Conservation (phyloP, 1,140 invertebrate species). For the Proctacanthus coquilletti region DNA sequence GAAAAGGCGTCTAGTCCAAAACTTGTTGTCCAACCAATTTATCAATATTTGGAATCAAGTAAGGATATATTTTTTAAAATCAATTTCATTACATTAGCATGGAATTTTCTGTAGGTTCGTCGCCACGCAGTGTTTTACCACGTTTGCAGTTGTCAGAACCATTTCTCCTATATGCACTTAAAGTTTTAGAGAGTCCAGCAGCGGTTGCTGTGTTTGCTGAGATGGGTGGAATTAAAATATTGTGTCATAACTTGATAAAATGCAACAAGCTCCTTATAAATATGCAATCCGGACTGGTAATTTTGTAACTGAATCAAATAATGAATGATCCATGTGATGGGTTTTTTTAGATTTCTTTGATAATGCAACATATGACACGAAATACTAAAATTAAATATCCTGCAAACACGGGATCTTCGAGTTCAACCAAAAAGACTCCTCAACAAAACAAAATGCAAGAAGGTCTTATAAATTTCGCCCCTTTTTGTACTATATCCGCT, state of each 20-base stretch:
- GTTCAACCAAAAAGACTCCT: slow-evolving; percentile 9
- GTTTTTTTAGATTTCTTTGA: slow-evolving; percentile 33
- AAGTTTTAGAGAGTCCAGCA: slow-evolving; percentile 51
- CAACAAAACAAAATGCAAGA: slow-evolving; percentile 32
- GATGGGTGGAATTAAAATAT: slow-evolving; percentile 41
- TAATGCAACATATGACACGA: slow-evolving; percentile 49
- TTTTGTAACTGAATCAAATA: too few species aligned
- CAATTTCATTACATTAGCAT: neutral
- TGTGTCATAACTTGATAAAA: slow-evolving; percentile 42
- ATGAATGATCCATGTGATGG: too few species aligned
- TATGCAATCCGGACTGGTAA: slow-evolving; percentile 30
- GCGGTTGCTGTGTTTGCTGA: slow-evolving; percentile 48
- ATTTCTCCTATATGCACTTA: slow-evolving; percentile 55
- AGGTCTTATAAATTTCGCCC: slow-evolving; percentile 76
- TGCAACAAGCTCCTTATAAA: slow-evolving; percentile 35
- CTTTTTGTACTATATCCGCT: slow-evolving; percentile 63
- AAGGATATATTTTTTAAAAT: slow-evolving; percentile 18
- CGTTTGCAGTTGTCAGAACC: slow-evolving; percentile 53
- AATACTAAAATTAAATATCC: slow-evolving; percentile 21
- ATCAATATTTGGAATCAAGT: slow-evolving; percentile 54
- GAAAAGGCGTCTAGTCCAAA: slow-evolving; percentile 52
- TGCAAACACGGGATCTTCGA: slow-evolving; percentile 6
- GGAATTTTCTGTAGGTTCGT: slow-evolving; percentile 27
- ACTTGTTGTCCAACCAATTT: slow-evolving; percentile 55
- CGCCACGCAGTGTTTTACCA: slow-evolving; percentile 22